Conservation (phyloP, 2,113 vertebrate genomes). For the Zosterops japonicus region DNA sequence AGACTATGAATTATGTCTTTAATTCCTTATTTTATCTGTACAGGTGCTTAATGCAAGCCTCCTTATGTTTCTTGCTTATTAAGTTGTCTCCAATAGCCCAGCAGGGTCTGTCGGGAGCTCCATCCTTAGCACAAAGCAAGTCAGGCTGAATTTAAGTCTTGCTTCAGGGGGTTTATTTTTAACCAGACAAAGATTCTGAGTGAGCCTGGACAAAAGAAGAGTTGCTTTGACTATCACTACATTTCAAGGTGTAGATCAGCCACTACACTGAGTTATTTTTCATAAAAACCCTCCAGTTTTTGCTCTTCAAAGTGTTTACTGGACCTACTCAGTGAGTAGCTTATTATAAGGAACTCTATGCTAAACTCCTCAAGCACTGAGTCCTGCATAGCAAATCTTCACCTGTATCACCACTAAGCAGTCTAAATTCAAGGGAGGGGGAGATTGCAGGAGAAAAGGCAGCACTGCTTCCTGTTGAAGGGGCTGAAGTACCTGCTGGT, state of each 20-base stretch:
- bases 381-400: background rate
- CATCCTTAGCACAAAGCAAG: background rate
- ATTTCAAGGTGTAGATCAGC: background rate
- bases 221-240: background rate
- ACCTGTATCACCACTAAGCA: background rate
- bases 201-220: background rate
- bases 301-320: background rate
- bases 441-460: background rate
- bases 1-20: background rate
- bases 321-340: background rate
- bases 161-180: background rate
- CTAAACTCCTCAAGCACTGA: background rate
- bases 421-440: background rate
- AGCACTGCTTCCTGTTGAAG: background rate
- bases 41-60: background rate
- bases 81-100: background rate
- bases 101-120: background rate
- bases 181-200: background rate
- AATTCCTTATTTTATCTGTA: slow-evolving; percentile 6
- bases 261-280: background rate
- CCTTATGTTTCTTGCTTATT: background rate
- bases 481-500: background rate
- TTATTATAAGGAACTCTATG: background rate
- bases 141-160: background rate
- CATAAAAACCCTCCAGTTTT: background rate